phyloP scores from a whole-genome alignment of 2,797 vertebrate species.

The Enteromius radiatus region DNA sequence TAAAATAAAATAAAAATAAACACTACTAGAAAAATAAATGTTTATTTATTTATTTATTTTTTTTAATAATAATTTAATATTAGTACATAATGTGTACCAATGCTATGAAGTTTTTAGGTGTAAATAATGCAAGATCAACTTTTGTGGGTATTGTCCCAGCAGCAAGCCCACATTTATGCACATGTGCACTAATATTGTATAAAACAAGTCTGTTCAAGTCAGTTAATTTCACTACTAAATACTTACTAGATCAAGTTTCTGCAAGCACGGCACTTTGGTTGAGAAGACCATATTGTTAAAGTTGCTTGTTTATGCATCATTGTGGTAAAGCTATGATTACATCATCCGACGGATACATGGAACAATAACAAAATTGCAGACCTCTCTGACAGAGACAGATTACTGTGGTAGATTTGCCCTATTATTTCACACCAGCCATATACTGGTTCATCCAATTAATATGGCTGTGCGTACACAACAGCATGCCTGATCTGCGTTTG shows the following conservation, averaged over 20 bases:
- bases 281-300: not conserved
- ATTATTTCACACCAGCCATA: not conserved
- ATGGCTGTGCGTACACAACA: not conserved
- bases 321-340: slow-evolving; percentile 1
- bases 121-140: too few species aligned
- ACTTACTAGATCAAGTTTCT: not conserved
- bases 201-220: not conserved
- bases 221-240: not conserved
- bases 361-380: not conserved
- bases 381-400: not conserved
- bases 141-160: not conserved
- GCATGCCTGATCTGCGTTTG: not conserved
- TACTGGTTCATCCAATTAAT: not conserved
- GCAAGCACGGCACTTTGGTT: slow-evolving; percentile 7
- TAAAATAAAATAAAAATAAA: not conserved
- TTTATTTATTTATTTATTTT: too few species aligned
- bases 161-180: not conserved
- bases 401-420: not conserved
- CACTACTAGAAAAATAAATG: not conserved
- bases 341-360: not conserved
- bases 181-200: not conserved
- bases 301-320: not conserved
- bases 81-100: not conserved
- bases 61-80: too few species aligned
- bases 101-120: too few species aligned